A percentile compares a stretch with the other conserved stretches of the same genome.
Evolutionary conservation across 2,888 invertebrate genomes (phyloP).

Genomic region (Notodonta ziczac): DNA sequence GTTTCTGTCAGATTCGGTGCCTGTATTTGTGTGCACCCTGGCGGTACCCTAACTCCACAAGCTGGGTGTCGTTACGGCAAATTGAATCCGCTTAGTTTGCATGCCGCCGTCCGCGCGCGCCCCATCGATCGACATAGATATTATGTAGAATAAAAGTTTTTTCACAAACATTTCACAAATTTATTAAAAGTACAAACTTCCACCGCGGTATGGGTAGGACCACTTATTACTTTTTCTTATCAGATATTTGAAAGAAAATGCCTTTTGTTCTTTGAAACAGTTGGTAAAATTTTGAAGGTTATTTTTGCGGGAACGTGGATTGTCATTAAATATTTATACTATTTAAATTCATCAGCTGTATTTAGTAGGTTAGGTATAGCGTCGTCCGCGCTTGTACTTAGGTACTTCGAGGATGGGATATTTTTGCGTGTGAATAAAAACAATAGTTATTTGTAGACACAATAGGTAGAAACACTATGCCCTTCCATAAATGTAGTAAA

Average conservation of each 20-base stretch:
- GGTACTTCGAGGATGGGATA: too few relatives aligned
- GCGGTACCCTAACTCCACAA: conserved; percentile 20
- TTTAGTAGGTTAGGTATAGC: too few relatives aligned
- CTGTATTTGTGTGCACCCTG: neutral
- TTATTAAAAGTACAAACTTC: conserved; percentile 16
- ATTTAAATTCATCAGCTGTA: too few relatives aligned
- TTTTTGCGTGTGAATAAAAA: too few relatives aligned
- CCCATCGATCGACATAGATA: conserved; percentile 16
- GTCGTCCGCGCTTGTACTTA: too few relatives aligned
- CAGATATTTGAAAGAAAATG: neutral
- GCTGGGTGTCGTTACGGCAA: conserved; percentile 32
- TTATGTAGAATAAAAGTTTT: conserved; percentile 20
- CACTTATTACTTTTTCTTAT: neutral
- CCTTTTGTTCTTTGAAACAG: neutral
- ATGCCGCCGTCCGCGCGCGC: conserved; percentile 6
- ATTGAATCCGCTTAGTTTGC: conserved; percentile 31
- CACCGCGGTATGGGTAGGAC: neutral
- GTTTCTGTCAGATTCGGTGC: neutral
- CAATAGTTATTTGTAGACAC: too few relatives aligned
- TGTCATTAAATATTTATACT: neutral
- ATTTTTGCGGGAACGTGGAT: neutral
- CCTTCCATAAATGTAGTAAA: too few relatives aligned
- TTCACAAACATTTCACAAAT: conserved; percentile 18
- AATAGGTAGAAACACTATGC: too few relatives aligned
- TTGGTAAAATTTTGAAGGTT: neutral